Conservation (phyloP, 2,113 vertebrate genomes). For the Mormoops blainvillei region DNA sequence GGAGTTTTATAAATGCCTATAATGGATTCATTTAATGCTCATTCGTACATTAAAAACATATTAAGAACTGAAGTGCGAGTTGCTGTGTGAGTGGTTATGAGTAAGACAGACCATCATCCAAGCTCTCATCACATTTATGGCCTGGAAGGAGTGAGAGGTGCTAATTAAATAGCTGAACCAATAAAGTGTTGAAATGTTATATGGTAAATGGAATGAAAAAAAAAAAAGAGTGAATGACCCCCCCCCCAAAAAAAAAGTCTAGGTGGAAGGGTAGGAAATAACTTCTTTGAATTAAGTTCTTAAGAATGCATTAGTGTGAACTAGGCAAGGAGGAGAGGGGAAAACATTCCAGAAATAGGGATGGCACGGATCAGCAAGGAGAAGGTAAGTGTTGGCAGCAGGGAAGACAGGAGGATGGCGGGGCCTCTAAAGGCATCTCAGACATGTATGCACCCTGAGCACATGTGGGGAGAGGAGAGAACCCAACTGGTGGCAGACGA, state of each 20-base stretch:
- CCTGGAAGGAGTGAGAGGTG: not conserved
- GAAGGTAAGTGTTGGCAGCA: not conserved
- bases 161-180: not conserved
- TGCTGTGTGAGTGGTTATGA: not conserved
- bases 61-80: not conserved
- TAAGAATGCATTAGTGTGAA: not conserved
- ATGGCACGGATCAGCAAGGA: not conserved
- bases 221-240: not conserved
- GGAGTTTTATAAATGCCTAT: conserved; percentile 3
- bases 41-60: not conserved
- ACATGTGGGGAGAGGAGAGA: not conserved
- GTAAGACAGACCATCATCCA: not conserved
- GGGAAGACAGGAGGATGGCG: not conserved
- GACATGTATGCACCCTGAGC: not conserved
- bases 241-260: not conserved
- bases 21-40: not conserved
- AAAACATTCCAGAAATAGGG: not conserved
- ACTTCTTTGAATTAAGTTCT: not conserved
- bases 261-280: not conserved
- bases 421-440: not conserved
- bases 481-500: not conserved
- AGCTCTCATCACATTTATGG: not conserved
- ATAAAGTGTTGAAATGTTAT: not conserved
- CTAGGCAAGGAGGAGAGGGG: not conserved
- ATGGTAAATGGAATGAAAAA: not conserved